Evolutionary conservation across 2,113 vertebrate genomes (phyloP), one percentile per base, ranked within the genome.

Genomic region (Xyrauchen texanus): DNA sequence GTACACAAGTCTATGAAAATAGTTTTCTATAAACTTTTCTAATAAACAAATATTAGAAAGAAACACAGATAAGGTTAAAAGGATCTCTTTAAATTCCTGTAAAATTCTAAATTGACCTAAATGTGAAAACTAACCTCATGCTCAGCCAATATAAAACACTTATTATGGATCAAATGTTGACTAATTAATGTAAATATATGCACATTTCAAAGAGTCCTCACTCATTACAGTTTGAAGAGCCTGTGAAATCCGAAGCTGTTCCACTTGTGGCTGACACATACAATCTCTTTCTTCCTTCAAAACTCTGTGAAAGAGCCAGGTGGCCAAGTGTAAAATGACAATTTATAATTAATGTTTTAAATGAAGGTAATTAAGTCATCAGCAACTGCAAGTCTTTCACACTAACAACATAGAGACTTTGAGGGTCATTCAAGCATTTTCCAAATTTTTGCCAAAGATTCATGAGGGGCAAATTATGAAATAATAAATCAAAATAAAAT

Each of bases 301-400:
- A 49, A 15, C 12, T 70, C 16, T 16, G 62, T 63, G 67, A 84
- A 1, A 81, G 68, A 66, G 8, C 69, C 7, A 70, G 21, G 66
- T 46, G 80, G 16, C 21, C 21, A 34, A 34, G 21, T 34, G 21
- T 34, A 34, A 34, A 34, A 34, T 34, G 21, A 34, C 21, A 34
- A 34, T 34, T 34, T 34, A 34, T 1, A 1, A 1, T 34, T 34
- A 34, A 34, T 34, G 21, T 34, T 34, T 34, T 34, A 34, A 34
- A 34, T 34, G 21, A 34, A 3, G 21, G 21, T 34, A 3, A 34
- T 34, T 12, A 60, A 68, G 68, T 81, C 75, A 81, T 68, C 65
- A 21, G 51, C 79, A 84, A 64, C 79, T 81, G 64, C 55, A 76
- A 49, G 62, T 49, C 44, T 64, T 76, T 76, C 49, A 65, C 7